These are phyloP conservation scores for Mustelus asterias DNA, from an alignment of 2,113 vertebrate genomes.

Conservation along the genomic window DNA sequence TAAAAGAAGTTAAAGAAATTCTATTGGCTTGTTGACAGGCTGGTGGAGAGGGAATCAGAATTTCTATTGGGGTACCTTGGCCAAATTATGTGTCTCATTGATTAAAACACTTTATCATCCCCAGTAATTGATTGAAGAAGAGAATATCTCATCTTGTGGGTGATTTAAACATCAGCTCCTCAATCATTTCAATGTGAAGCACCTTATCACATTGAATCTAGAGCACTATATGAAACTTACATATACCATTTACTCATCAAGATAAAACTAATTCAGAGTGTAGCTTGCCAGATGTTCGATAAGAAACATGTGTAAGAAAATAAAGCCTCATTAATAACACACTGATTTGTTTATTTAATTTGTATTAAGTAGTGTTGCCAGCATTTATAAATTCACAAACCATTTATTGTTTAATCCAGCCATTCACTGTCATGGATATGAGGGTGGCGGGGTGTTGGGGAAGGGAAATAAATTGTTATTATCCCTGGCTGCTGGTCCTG, in stretches of 20 bases:
- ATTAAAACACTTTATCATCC: neutral
- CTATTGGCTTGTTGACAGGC: neutral
- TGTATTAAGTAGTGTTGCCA: constrained; percentile 2
- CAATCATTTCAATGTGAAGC: neutral
- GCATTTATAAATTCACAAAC: neutral
- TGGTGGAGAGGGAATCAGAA: neutral
- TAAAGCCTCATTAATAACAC: constrained; percentile 18
- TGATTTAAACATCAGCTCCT: neutral
- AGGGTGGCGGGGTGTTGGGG: neutral
- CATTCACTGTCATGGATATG: neutral
- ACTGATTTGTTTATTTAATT: neutral
- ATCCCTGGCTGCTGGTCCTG: neutral
- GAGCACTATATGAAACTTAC: neutral
- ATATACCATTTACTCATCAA: neutral
- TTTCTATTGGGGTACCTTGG: neutral
- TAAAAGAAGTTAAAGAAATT: neutral
- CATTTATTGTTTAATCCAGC: neutral
- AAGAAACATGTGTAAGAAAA: constrained; percentile 1
- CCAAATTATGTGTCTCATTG: neutral
- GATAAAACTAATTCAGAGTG: neutral
- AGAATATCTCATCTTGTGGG: neutral
- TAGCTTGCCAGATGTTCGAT: neutral
- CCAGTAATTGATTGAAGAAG: neutral
- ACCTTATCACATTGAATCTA: neutral
- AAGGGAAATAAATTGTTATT: neutral